phyloP scores from a whole-genome alignment of 2,113 vertebrate genomes.

The Rhinoptilus africanus region DNA sequence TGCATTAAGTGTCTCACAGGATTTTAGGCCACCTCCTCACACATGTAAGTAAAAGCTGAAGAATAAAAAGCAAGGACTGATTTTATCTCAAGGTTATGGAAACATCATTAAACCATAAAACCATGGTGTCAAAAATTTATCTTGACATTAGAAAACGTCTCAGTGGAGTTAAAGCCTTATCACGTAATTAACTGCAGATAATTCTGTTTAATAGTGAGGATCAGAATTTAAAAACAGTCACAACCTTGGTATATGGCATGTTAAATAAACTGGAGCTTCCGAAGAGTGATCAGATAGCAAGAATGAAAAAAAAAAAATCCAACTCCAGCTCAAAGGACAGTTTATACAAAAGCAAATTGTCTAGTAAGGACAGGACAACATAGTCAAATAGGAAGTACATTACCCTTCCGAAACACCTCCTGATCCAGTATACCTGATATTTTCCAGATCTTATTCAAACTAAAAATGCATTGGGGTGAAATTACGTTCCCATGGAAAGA shows the following conservation, averaged over 20 bases:
- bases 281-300: slow-evolving; percentile 25
- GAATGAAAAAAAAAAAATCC: background rate
- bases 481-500: background rate
- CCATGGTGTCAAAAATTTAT: slow-evolving; percentile 36
- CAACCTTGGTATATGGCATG: slow-evolving; percentile 23
- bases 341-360: background rate
- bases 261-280: slow-evolving; percentile 42
- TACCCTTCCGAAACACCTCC: background rate
- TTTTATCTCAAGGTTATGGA: slow-evolving; percentile 65
- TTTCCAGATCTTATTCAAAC: background rate
- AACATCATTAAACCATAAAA: slow-evolving; percentile 55
- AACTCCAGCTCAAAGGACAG: background rate
- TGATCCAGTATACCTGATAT: background rate
- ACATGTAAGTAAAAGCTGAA: slow-evolving; percentile 19
- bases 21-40: background rate
- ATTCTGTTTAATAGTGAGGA: slow-evolving; percentile 52
- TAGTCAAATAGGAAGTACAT: background rate
- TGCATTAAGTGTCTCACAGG: background rate
- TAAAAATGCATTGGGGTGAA: background rate
- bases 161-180: slow-evolving; percentile 46
- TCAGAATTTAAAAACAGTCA: slow-evolving; percentile 54
- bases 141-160: slow-evolving; percentile 55
- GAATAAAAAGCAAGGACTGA: slow-evolving; percentile 52
- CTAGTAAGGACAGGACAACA: background rate
- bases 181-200: slow-evolving; percentile 42